Evolutionary conservation across 2,113 vertebrate species (phyloP).

Genomic region (Canis aureus): DNA sequence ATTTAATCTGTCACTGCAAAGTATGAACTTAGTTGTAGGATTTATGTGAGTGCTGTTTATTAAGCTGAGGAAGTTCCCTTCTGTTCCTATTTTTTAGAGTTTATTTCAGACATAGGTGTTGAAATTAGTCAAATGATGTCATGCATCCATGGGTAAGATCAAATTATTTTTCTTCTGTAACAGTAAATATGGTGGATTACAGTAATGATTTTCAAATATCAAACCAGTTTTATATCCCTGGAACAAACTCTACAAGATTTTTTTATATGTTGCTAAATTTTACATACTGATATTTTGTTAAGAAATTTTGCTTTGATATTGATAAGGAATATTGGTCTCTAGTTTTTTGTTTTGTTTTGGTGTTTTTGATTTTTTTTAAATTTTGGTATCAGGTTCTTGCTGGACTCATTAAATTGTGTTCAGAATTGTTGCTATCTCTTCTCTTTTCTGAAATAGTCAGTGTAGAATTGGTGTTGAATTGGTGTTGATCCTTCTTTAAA

Average conservation of each 20-base stretch:
- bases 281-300: neutral
- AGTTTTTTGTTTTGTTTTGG: neutral
- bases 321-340: neutral
- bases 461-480: neutral
- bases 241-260: neutral
- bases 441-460: neutral
- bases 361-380: neutral
- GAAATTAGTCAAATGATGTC: neutral
- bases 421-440: neutral
- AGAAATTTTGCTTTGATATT: neutral
- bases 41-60: neutral
- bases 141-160: neutral
- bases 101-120: neutral
- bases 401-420: neutral
- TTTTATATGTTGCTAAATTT: neutral
- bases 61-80: neutral
- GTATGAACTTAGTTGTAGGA: neutral
- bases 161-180: neutral
- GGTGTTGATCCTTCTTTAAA: neutral
- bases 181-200: neutral
- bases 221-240: neutral
- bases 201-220: neutral
- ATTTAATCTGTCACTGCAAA: neutral
- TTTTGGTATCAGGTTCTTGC: neutral
- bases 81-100: neutral